Evolutionary conservation across 2,888 invertebrate genomes (phyloP), one percentile per base, ranked within the genome.

Genomic region (Acleris holmiana): DNA sequence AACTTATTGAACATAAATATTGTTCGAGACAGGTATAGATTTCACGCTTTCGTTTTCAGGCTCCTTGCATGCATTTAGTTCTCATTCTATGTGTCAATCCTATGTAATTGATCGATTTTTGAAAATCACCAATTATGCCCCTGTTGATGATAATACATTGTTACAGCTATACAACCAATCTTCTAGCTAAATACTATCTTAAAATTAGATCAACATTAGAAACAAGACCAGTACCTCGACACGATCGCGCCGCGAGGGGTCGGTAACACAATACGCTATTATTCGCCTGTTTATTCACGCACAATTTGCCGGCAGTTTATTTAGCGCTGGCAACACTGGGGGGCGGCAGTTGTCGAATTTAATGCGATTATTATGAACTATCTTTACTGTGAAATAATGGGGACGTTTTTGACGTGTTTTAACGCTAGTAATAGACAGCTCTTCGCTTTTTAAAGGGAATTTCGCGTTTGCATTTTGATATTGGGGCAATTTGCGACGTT

Each of bases 271-370:
- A 91, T 90, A 85, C 85, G 77, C 86, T 88, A 90, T 91, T 90
- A 90, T 91, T 79, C 72, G 81, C 72, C 76, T 91, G 89, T 91
- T 91, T 89, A 85, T 87, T 81, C 89, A 90, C 89, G 91, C 88
- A 89, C 91, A 91, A 91, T 92, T 92, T 91, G 91, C 88, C 72
- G 76, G 72, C 76, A 62, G 90, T 91, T 90, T 90, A 88, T 90
- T 87, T 83, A 85, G 83, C 78, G 79, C 74, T 89, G 84, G 87
- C 88, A 85, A 89, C 89, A 88, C 78, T 82, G 73, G 72, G 35
- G 75, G 71, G 75, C 74, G 74, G 64, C 54, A 47, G 56, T 68
- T 68, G 71, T 71, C 70, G 67, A 60, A 74, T 71, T 74, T 84
- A 80, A 86, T 85, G 75, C 82, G 85, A 85, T 86, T 85, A 79